phyloP scores from a whole-genome alignment of 2,888 invertebrate species.

The Dioctria linearis region DNA sequence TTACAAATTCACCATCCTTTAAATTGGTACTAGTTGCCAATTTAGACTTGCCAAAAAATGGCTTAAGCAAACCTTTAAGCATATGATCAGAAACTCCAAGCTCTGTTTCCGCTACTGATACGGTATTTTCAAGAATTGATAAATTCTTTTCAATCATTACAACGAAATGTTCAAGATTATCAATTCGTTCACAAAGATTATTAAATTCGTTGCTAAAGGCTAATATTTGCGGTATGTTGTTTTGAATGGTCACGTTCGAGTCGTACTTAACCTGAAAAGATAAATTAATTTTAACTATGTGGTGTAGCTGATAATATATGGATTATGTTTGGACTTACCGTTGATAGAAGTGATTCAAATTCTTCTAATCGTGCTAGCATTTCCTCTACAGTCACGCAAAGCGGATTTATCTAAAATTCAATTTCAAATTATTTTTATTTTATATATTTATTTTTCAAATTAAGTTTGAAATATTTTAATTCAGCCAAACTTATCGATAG shows the following conservation, averaged over 20 bases:
- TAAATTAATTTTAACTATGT: not conserved
- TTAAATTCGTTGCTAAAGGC: slow-evolving; percentile 73
- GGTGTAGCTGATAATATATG: not conserved
- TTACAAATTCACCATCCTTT: slow-evolving; percentile 65
- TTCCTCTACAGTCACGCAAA: slow-evolving; percentile 78
- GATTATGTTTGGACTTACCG: slow-evolving; percentile 2
- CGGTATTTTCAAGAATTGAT: slow-evolving; percentile 73
- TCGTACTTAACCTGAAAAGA: slow-evolving; percentile 66
- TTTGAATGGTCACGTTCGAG: slow-evolving; percentile 65
- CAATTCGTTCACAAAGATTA: slow-evolving; percentile 73
- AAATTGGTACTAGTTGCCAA: slow-evolving; percentile 62
- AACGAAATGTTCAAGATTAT: slow-evolving; percentile 74
- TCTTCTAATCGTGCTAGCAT: slow-evolving; percentile 79
- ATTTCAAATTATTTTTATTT: too few species aligned
- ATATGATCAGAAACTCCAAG: slow-evolving; percentile 74
- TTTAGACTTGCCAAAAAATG: slow-evolving; percentile 71
- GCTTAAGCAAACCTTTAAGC: slow-evolving; percentile 75
- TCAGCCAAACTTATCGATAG: too few species aligned
- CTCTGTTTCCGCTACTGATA: slow-evolving; percentile 76
- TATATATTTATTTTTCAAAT: too few species aligned
- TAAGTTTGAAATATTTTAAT: too few species aligned
- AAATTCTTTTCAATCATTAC: slow-evolving; percentile 73
- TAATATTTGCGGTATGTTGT: slow-evolving; percentile 73
- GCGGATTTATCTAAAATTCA: slow-evolving; percentile 70
- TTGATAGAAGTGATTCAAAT: slow-evolving; percentile 64